Percentiles rank a stretch among this genome's conserved stretches.
Conservation (phyloP, 2,797 vertebrate species). For the Tapirus indicus region DNA sequence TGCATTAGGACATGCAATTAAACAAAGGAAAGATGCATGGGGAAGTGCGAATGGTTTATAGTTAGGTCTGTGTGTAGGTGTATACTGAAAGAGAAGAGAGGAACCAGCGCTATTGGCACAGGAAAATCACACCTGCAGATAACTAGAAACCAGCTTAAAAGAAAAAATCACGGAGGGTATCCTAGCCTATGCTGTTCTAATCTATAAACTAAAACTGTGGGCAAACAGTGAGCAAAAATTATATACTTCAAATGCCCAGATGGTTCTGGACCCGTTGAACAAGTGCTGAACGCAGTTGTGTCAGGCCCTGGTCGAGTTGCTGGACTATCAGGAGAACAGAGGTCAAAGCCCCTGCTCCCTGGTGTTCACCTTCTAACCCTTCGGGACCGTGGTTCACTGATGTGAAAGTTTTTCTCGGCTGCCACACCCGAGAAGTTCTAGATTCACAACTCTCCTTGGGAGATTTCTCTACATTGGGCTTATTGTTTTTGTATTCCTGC, state of each 20-base stretch:
- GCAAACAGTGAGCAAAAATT: not conserved
- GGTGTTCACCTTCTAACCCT: not conserved
- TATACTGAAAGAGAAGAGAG: not conserved
- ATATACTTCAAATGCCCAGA: not conserved
- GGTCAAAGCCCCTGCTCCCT: not conserved
- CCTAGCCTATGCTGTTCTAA: not conserved
- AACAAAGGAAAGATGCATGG: not conserved
- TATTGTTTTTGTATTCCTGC: not conserved
- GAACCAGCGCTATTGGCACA: no score
- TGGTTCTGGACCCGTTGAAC: not conserved
- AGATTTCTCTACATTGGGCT: not conserved
- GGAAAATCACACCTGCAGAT: not conserved
- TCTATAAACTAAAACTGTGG: not conserved
- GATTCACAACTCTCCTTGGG: not conserved
- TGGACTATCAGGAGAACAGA: not conserved
- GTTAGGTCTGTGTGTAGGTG: not conserved
- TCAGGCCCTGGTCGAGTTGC: not conserved
- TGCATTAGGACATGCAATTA: not conserved
- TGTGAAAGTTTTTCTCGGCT: not conserved
- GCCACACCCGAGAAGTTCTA: not conserved
- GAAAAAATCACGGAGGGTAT: not conserved
- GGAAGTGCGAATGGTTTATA: not conserved
- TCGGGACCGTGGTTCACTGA: not conserved
- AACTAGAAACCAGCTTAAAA: not conserved
- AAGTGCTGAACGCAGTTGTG: fast-evolving